Evolutionary conservation across 2,888 invertebrate species (phyloP), one percentile per base, ranked within the genome.

Genomic region (Luffia ferchaultella): DNA sequence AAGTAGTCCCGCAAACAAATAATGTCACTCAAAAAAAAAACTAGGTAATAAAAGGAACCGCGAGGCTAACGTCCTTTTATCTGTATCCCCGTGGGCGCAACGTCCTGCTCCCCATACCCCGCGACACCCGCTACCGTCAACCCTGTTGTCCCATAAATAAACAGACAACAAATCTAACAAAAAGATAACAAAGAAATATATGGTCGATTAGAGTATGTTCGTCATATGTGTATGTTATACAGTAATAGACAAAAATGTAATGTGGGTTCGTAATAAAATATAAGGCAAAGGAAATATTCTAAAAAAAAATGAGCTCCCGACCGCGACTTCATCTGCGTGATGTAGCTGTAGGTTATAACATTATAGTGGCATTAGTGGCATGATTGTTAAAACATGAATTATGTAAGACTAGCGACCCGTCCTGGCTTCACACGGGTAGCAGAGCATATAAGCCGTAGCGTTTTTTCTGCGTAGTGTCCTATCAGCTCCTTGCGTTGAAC

Each of bases 11-110:
- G 30, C 30, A 30, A 30, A 30, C 30, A 30, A 30, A 30, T 30
- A 30, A 30, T 30, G 30, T 30, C 30, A 30, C 30, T 30, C 30
- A 3, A 12, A 30, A 30, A 30, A 30, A 30, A 30, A 30, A 30
- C 30, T 30, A 30, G 5, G 12, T 12, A 30, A 30, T 30, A 30
- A 30, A 30, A 30, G 30, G 30, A 30, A 12, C 30, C 30, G 30
- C 30, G 18, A 19, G 50, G 42, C 42, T 45, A 49, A 49, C 45
- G 45, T 45, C 44, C 50, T 44, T 49, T 50, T 50, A 50, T 50
- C 50, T 30, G 16, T 43, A 5, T 40, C 45, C 50, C 45, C 45
- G n/a, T 17, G 20, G 30, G 30, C 3, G 15, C 15, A 3, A 3
- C 20, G 19, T 15, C 2, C 17, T 16, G 19, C 16, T 20, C 45